These are phyloP conservation scores for Aplysia californica DNA, from an alignment of 1,140 invertebrate genomes.

Conservation along the genomic window DNA sequence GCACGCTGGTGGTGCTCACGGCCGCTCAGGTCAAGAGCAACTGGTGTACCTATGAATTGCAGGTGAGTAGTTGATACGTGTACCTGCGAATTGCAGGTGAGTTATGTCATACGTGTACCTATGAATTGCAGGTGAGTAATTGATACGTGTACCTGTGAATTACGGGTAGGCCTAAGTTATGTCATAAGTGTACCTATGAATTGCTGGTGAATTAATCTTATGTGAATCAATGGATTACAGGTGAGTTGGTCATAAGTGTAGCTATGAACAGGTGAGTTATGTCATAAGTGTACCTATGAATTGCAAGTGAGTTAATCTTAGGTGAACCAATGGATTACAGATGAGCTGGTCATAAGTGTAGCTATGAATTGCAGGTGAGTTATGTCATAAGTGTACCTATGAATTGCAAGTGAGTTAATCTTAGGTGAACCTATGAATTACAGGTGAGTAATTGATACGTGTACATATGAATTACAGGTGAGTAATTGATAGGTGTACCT, in stretches of 20 bases:
- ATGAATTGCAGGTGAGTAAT: neutral
- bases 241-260: neutral
- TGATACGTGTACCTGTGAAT: neutral
- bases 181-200: neutral
- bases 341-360: too few species aligned
- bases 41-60: constrained; percentile 76
- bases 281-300: neutral
- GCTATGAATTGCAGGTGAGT: neutral
- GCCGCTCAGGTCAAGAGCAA: constrained; percentile 74
- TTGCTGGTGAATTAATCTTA: neutral
- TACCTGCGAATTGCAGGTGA: neutral
- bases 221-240: neutral
- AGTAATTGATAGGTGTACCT: neutral
- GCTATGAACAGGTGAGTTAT: neutral
- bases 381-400: neutral
- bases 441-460: neutral
- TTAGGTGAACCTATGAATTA: neutral
- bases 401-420: neutral
- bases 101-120: neutral
- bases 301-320: neutral
- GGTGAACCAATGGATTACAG: too few species aligned
- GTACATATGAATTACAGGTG: neutral
- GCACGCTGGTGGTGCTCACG: constrained; percentile 74
- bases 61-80: constrained; percentile 72
- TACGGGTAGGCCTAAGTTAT: too few species aligned